phyloP scores from a whole-genome alignment of 1,140 invertebrate species.

The Adelges cooleyi region DNA sequence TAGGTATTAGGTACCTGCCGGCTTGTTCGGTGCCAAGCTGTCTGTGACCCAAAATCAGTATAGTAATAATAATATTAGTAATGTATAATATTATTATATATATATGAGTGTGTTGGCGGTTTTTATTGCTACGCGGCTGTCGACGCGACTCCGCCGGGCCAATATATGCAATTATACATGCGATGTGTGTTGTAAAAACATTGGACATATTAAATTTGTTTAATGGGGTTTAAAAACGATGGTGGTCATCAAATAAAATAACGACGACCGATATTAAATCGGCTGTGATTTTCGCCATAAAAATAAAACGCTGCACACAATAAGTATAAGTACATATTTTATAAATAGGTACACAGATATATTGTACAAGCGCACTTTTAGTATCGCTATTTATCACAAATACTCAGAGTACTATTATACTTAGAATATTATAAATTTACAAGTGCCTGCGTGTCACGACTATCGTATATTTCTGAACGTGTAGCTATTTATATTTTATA shows the following conservation, averaged over 20 bases:
- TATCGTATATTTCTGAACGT: too few relatives aligned
- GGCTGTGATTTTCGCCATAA: background rate
- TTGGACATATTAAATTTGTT: conserved; percentile 7
- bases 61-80: too few relatives aligned
- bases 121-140: background rate
- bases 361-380: too few relatives aligned
- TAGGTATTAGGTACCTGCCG: background rate
- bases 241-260: background rate
- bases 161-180: background rate
- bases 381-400: too few relatives aligned
- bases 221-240: conserved; percentile 19
- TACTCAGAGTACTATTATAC: too few relatives aligned
- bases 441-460: too few relatives aligned
- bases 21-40: background rate
- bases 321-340: too few relatives aligned
- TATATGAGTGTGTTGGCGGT: background rate
- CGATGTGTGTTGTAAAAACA: conserved; percentile 9
- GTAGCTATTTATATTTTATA: too few relatives aligned
- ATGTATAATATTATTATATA: too few relatives aligned
- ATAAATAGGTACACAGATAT: too few relatives aligned
- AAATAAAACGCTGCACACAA: too few relatives aligned
- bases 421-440: too few relatives aligned
- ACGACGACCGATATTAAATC: background rate
- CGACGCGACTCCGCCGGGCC: background rate
- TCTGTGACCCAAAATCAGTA: conserved; percentile 15